Percentiles rank a stretch among this genome's conserved stretches.
Evolutionary conservation across 2,888 invertebrate genomes (phyloP).

Genomic region (Zelleria hepariella): DNA sequence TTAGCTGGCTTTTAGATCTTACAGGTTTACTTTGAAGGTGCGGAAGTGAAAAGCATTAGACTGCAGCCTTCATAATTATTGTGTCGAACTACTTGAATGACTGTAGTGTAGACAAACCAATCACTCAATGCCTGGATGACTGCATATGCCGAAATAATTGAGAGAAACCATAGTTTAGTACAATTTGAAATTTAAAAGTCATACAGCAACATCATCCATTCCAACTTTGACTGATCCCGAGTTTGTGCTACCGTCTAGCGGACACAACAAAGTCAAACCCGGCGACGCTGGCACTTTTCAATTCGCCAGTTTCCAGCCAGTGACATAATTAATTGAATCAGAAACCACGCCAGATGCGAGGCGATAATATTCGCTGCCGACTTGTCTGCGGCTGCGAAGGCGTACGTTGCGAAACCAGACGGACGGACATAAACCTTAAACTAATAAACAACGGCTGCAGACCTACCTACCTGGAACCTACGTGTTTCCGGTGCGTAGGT

Average conservation of each 20-base stretch:
- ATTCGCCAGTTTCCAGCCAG: slow-evolving; percentile 34
- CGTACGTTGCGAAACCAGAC: slow-evolving; percentile 51
- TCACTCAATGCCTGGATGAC: no score
- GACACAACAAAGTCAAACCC: neutral
- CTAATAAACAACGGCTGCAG: slow-evolving; percentile 37
- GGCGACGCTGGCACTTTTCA: slow-evolving; percentile 28
- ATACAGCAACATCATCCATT: no score
- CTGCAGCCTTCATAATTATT: no score
- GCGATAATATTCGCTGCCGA: slow-evolving; percentile 54
- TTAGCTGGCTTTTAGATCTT: slow-evolving; percentile 32
- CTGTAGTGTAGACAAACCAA: no score
- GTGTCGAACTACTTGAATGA: no score
- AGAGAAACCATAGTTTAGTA: no score
- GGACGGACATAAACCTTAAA: slow-evolving; percentile 22
- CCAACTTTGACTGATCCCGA: no score
- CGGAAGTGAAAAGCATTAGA: no score
- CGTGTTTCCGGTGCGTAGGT: slow-evolving; percentile 68
- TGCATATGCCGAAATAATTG: no score
- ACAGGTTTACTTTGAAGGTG: slow-evolving; percentile 40
- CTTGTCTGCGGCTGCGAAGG: slow-evolving; percentile 54
- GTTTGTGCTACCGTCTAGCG: no score
- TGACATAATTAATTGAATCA: slow-evolving; percentile 64
- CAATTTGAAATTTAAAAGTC: no score
- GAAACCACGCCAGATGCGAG: slow-evolving; percentile 59
- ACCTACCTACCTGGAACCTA: slow-evolving; percentile 60